A percentile compares a stretch with the other conserved stretches of the same genome.
Evolutionary conservation across 2,888 invertebrate genomes (phyloP).

Genomic region (Heliconius hortense): DNA sequence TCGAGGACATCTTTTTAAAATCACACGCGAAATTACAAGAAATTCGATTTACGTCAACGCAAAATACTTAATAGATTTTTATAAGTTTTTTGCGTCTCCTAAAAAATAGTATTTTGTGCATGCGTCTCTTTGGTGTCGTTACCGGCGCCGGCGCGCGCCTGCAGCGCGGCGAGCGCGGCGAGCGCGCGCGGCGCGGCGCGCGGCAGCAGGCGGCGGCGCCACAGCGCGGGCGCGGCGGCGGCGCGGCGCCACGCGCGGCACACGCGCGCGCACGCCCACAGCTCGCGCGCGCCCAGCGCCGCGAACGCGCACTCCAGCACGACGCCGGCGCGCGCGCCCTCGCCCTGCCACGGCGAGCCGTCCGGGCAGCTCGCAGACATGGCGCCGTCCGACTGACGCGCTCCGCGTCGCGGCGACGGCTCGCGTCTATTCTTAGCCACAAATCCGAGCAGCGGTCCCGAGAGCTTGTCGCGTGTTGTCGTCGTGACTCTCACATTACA

Average conservation of each 20-base stretch:
- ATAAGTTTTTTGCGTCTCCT: too few relatives aligned
- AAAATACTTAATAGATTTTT: too few relatives aligned
- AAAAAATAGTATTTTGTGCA: too few relatives aligned
- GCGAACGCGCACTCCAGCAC: conserved; percentile 52
- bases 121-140: too few relatives aligned
- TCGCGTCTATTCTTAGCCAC: conserved; percentile 9
- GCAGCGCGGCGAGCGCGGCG: conserved; percentile 39
- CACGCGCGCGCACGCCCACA: conserved; percentile 54
- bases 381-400: too few relatives aligned
- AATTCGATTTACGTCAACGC: too few relatives aligned
- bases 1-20: too few relatives aligned
- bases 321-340: conserved; percentile 37
- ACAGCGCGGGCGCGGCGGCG: conserved; percentile 53
- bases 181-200: conserved; percentile 36
- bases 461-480: neutral
- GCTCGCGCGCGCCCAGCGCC: conserved; percentile 49
- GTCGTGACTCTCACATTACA: neutral
- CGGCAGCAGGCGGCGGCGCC: conserved; percentile 55
- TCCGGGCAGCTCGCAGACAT: too few relatives aligned
- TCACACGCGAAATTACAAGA: too few relatives aligned
- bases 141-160: conserved; percentile 27
- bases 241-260: conserved; percentile 62
- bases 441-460: neutral
- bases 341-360: conserved; percentile 33
- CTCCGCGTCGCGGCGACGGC: neutral